A percentile compares a stretch with the other conserved stretches of the same genome.
These are phyloP conservation scores for Sceloporus tristichus DNA, from an alignment of 2,113 vertebrate genomes.

Conservation along the genomic window DNA sequence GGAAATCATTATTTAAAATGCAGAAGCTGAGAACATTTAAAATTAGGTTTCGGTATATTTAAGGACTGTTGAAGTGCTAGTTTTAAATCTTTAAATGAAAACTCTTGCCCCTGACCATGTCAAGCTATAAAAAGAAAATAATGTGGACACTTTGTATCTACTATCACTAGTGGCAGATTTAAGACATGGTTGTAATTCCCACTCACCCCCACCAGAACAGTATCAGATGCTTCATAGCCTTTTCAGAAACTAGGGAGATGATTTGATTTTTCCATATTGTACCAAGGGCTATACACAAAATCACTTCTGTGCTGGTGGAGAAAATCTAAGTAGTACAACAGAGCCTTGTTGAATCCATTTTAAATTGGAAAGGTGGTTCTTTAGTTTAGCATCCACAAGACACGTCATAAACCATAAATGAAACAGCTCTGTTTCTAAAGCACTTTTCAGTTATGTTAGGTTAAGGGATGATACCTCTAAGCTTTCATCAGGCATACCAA, in stretches of 20 bases:
- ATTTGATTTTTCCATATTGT: neutral
- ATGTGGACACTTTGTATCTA: neutral
- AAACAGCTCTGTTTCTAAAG: neutral
- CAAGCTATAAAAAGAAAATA: neutral
- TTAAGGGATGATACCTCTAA: neutral
- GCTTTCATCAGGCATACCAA: neutral
- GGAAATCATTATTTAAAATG: neutral
- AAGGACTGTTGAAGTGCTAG: neutral
- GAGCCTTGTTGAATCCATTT: neutral
- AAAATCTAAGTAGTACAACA: neutral
- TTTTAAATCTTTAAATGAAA: conserved; percentile 14
- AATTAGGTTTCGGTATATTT: neutral
- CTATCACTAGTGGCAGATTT: neutral
- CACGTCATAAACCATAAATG: neutral
- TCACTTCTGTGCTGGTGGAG: neutral
- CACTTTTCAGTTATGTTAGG: neutral
- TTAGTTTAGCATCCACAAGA: neutral
- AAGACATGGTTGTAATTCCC: neutral
- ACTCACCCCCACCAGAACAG: neutral
- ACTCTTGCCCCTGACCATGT: neutral
- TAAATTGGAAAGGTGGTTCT: neutral
- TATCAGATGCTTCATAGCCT: conserved; percentile 10
- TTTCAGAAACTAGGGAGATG: neutral
- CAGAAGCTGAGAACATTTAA: neutral
- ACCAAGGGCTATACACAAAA: neutral